These are phyloP conservation scores for Aspidoscelis tigris DNA, from an alignment of 2,113 vertebrate genomes.

Conservation along the genomic window DNA sequence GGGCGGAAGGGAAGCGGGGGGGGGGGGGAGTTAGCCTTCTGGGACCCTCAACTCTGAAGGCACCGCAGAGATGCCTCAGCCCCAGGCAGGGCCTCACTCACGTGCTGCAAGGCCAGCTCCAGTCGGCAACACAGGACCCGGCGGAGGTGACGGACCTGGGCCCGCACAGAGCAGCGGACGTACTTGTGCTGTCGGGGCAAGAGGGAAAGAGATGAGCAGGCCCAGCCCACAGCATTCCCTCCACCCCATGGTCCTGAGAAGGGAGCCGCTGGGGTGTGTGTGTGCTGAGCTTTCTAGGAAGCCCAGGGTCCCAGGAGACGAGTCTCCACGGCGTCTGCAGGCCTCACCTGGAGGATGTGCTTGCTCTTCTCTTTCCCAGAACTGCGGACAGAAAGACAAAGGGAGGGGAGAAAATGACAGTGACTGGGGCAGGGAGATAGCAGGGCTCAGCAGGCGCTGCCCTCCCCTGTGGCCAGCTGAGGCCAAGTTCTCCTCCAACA, in stretches of 20 bases:
- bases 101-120: conserved; percentile 88
- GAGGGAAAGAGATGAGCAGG: background rate
- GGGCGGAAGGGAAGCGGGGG: rapidly evolving
- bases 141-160: conserved; percentile 91
- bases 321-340: background rate
- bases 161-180: conserved; percentile 91
- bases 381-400: conserved; percentile 66
- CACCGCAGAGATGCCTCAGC: background rate
- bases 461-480: background rate
- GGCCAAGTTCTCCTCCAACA: background rate
- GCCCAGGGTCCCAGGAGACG: background rate
- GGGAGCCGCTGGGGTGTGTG: too few relatives aligned
- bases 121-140: conserved; percentile 92
- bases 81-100: conserved; percentile 61
- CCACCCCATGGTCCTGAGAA: too few relatives aligned
- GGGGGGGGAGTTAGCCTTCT: background rate
- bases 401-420: background rate
- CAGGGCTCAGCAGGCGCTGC: background rate
- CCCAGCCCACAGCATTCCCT: background rate
- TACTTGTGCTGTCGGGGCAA: conserved; percentile 86
- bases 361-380: conserved; percentile 94
- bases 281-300: too few relatives aligned
- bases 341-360: conserved; percentile 87
- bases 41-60: too few relatives aligned
- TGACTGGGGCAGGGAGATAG: background rate